Evolutionary conservation across 2,113 vertebrate genomes (phyloP).

Genomic region (Meles meles): DNA sequence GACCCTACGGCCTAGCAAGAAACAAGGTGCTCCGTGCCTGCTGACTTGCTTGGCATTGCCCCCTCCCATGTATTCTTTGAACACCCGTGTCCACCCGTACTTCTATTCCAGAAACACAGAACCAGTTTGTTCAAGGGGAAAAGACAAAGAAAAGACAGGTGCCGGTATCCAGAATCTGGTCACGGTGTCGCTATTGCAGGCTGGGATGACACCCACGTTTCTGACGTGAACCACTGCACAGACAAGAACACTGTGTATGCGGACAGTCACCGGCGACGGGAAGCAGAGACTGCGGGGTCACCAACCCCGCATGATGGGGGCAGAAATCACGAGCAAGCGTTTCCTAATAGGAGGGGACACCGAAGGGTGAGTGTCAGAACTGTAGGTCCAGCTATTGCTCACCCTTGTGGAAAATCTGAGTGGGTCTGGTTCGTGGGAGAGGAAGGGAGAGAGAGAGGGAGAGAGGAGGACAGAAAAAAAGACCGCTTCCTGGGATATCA

Average conservation of each 20-base stretch:
- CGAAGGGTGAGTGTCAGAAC: neutral
- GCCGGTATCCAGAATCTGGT: neutral
- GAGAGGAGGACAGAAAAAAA: neutral
- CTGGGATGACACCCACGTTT: neutral
- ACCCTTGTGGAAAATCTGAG: neutral
- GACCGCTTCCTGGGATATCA: neutral
- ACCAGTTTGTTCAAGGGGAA: neutral
- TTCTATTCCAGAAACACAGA: neutral
- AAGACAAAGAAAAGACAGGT: neutral
- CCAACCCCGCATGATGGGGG: neutral
- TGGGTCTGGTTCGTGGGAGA: neutral
- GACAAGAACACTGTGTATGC: neutral
- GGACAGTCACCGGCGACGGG: neutral
- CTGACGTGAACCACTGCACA: neutral
- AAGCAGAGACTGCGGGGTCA: neutral
- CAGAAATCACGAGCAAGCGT: neutral
- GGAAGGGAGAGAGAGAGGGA: neutral
- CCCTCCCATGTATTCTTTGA: fast-evolving
- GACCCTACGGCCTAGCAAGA: neutral
- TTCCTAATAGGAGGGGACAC: neutral
- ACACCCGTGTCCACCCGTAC: neutral
- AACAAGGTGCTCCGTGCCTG: neutral
- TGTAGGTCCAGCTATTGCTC: neutral
- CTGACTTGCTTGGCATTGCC: no score
- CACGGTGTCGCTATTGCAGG: neutral